Evolutionary conservation across 2,797 vertebrate genomes (phyloP), one percentile per base, ranked within the genome.

Genomic region (Threskiornis aethiopicus): DNA sequence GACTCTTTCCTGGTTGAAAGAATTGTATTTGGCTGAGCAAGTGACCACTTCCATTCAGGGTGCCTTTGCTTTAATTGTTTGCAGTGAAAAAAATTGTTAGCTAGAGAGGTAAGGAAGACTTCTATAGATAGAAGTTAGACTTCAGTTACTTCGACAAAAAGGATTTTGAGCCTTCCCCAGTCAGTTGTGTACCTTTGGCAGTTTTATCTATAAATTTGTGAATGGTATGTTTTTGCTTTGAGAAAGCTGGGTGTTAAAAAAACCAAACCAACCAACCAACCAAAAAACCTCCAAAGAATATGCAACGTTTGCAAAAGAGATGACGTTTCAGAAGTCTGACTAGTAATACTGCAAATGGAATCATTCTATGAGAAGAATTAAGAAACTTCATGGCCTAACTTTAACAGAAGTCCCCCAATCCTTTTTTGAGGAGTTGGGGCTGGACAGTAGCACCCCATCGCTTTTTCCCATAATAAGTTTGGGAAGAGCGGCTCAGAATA

Each of bases 361-460:
- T 52, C 15, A 17, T 61, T 46, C 24, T 10, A 46, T 61, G 35
- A 44, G 49, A 47, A 80, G 3, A 47, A 47, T 47, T 77, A 33
- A 81, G 55, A 62, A 66, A 72, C 47, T 41, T 73, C 7, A 7
- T 49, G 59, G 15, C 54, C 8, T 58, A 5, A 51, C 44, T 76
- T 79, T 22, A 72, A 28, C 41, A 41, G 10, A 82, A 93, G 5
- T 62, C 15, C 8, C 31, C 26, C 31, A 47, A 0, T 70, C 55
- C 24, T 61, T 28, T 61, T 13, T 44, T 82, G 16, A 49, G 29
- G 25, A 49, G 17, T 7, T 85, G 66, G 17, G 33, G 29, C 35
- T 62, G 33, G 47, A 31, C 22, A 18, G 3, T 37, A 67, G 54
- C 39, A 69, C 16, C 33, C 18, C 0, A 0, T 8, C 5, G 11